Percentiles rank a stretch among this genome's conserved stretches.
Evolutionary conservation across 2,113 vertebrate species (phyloP).

Genomic region (Ochotona princeps): DNA sequence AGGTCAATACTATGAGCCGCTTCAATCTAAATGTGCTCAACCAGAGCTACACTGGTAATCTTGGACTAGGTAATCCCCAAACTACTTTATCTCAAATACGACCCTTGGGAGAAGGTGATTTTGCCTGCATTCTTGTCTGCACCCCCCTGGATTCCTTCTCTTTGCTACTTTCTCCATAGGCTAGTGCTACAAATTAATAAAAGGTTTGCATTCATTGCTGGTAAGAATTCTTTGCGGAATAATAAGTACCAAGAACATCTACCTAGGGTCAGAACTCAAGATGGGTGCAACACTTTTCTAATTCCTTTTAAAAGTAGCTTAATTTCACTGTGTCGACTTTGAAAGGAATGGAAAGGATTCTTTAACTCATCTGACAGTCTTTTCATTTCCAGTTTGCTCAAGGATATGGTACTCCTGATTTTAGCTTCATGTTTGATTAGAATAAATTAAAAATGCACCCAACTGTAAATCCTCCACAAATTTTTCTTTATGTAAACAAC

Average conservation of each 20-base stretch:
- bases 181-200: background rate
- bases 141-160: background rate
- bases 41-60: background rate
- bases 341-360: constrained; percentile 10
- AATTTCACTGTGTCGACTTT: constrained; percentile 38
- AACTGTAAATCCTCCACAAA: background rate
- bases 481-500: background rate
- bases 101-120: background rate
- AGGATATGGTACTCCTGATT: constrained; percentile 1
- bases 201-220: background rate
- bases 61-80: background rate
- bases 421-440: background rate
- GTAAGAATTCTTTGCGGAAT: background rate
- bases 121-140: background rate
- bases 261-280: background rate
- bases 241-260: background rate
- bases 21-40: background rate
- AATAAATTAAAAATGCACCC: constrained; percentile 34
- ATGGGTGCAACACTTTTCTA: constrained; percentile 6
- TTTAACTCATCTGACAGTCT: background rate
- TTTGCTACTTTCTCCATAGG: background rate
- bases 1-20: background rate
- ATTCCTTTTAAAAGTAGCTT: background rate
- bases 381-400: constrained; percentile 10
- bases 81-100: background rate